phyloP scores from a whole-genome alignment of 2,113 vertebrate species.

The Drymodes brunneopygia region DNA sequence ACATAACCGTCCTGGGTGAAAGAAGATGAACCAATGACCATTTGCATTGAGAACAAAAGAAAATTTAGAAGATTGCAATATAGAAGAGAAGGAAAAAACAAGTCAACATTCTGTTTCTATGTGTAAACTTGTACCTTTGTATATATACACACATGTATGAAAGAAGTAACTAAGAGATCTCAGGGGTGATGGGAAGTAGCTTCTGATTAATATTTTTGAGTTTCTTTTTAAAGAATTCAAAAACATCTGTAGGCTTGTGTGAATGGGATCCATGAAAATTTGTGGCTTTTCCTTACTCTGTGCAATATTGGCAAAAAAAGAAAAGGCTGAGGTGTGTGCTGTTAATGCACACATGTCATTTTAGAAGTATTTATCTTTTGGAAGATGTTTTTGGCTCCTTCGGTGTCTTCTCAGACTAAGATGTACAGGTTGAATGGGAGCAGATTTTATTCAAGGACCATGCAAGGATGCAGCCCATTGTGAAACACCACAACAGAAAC shows the following conservation, averaged over 20 bases:
- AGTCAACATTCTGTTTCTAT: background rate
- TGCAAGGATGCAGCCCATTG: background rate
- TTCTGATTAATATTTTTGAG: background rate
- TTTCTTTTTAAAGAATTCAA: background rate
- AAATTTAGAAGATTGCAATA: slow-evolving; percentile 43
- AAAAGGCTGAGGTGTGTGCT: background rate
- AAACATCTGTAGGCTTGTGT: background rate
- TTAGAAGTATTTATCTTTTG: background rate
- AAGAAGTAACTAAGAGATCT: background rate
- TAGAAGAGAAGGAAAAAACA: background rate
- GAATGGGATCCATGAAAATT: background rate
- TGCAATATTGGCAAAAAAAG: background rate
- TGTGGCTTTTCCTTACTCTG: background rate
- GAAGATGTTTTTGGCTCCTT: background rate
- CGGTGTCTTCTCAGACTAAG: background rate
- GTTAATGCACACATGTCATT: background rate
- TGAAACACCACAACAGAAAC: background rate
- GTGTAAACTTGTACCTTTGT: background rate
- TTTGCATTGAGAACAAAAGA: slow-evolving; percentile 80
- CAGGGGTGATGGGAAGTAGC: background rate
- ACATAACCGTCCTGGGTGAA: slow-evolving; percentile 73
- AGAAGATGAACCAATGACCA: slow-evolving; percentile 76
- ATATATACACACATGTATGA: fast-evolving
- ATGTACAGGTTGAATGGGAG: background rate
- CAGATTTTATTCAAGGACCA: background rate